Evolutionary conservation across 2,797 vertebrate genomes (phyloP), one percentile per base, ranked within the genome.

Genomic region (Taenioides sp.): DNA sequence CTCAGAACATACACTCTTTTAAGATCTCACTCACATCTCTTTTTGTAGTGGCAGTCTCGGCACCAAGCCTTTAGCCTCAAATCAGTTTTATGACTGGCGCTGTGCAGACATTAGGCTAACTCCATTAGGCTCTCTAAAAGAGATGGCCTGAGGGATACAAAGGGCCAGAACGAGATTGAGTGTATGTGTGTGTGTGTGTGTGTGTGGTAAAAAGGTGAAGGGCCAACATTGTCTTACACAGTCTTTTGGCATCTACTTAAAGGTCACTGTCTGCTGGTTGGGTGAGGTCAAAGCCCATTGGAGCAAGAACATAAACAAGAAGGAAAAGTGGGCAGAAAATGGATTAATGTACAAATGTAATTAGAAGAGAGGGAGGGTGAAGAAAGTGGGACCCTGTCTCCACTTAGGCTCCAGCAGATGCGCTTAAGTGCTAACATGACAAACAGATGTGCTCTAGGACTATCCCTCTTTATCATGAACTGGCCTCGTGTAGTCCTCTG

Each of bases 301-400:
- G 76, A 89, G 90, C 89, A 86, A 77, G 79, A 90, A 88, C 88
- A 86, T 90, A 92, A 92, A 91, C 91, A 92, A 91, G 89, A 85
- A 88, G 80, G 84, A 90, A 87, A 92, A 92, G 91, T 92, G 88
- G 91, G 90, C 87, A 90, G 89, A 92, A 92, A 92, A 92, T 90
- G 83, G 91, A 94, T 93, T 92, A 93, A 93, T 91, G 88, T 93
- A 91, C 81, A 93, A 94, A 95, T 91, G 88, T 90, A 91, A 93
- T 94, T 93, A 93, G 89, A 87, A 90, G 84, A 87, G 81, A 84
- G 84, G 81, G 85, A 90, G 87, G 86, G 86, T 83, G 89, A 86
- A 82, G 87, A 86, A 82, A 88, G 88, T 81, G 85, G 85, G 88
- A 86, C 84, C 84, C 89, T 86, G 91, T 91, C 90, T 93, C 90